These are phyloP conservation scores for Microtus montanus DNA, from an alignment of 2,113 vertebrate genomes.

Conservation along the genomic window DNA sequence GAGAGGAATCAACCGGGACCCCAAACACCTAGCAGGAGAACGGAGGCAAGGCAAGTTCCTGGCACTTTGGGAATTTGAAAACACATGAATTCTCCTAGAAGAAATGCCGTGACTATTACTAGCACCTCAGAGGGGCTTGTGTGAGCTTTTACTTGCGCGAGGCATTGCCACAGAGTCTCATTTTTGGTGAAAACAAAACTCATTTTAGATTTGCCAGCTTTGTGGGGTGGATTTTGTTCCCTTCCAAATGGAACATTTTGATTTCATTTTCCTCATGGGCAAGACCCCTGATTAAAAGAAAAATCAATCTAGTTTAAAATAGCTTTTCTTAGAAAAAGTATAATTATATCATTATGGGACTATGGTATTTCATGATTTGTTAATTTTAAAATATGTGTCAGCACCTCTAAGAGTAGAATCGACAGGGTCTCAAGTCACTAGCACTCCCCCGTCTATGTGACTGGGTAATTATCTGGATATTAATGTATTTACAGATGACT, in stretches of 20 bases:
- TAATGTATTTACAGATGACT: background rate
- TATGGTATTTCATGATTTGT: constrained; percentile 23
- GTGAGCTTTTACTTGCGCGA: background rate
- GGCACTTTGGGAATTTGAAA: background rate
- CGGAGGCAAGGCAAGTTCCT: background rate
- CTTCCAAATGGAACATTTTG: constrained; percentile 16
- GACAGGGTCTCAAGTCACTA: background rate
- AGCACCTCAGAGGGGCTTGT: background rate
- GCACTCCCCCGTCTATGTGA: background rate
- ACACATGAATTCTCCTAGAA: background rate
- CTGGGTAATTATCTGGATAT: background rate
- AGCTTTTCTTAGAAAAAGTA: constrained; percentile 44
- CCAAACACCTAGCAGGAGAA: background rate
- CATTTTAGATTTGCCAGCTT: background rate
- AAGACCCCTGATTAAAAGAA: constrained; percentile 30
- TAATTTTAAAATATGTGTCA: constrained; percentile 41
- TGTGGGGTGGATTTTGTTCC: background rate
- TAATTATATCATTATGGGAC: constrained; percentile 39
- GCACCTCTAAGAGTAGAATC: background rate
- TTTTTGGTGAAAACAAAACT: background rate
- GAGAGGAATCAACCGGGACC: background rate
- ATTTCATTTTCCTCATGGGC: background rate
- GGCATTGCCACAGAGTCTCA: background rate
- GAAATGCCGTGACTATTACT: background rate
- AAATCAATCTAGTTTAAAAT: constrained; percentile 54